Conservation (phyloP, 2,797 vertebrate genomes). For the Microhierax caerulescens region DNA sequence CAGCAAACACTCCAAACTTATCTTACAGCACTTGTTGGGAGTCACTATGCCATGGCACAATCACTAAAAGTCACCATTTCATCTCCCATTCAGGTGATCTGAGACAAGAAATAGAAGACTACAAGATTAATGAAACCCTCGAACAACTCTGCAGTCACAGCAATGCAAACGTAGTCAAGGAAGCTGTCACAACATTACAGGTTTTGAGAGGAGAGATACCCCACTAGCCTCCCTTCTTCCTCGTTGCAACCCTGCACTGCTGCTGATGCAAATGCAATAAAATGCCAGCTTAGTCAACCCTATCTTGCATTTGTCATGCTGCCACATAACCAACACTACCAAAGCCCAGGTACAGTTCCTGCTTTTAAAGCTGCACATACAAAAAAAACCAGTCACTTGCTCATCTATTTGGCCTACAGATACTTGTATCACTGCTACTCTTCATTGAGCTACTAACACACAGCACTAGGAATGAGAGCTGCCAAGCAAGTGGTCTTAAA, state of each 20-base stretch:
- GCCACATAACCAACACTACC: neutral
- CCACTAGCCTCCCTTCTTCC: neutral
- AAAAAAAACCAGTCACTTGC: neutral
- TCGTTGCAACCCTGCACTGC: neutral
- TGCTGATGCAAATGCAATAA: neutral
- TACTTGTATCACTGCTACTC: neutral
- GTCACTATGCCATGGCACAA: neutral
- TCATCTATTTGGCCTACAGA: neutral
- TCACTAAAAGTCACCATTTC: neutral
- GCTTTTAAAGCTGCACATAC: neutral
- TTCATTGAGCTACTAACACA: neutral
- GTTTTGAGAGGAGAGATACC: conserved; percentile 53
- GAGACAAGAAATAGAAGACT: conserved; percentile 81
- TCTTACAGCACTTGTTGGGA: neutral
- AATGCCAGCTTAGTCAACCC: neutral
- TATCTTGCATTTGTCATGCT: neutral
- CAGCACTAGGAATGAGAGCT: neutral
- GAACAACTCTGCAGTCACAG: conserved; percentile 76
- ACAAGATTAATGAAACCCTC: conserved; percentile 82
- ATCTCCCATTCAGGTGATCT: conserved; percentile 73
- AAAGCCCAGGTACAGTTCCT: neutral
- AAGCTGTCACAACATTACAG: conserved; percentile 78
- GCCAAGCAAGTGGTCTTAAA: neutral
- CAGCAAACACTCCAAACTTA: neutral
- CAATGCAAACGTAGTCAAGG: conserved; percentile 80